These are phyloP conservation scores for Lepidostoma basale DNA, from an alignment of 1,140 invertebrate species.

Conservation along the genomic window DNA sequence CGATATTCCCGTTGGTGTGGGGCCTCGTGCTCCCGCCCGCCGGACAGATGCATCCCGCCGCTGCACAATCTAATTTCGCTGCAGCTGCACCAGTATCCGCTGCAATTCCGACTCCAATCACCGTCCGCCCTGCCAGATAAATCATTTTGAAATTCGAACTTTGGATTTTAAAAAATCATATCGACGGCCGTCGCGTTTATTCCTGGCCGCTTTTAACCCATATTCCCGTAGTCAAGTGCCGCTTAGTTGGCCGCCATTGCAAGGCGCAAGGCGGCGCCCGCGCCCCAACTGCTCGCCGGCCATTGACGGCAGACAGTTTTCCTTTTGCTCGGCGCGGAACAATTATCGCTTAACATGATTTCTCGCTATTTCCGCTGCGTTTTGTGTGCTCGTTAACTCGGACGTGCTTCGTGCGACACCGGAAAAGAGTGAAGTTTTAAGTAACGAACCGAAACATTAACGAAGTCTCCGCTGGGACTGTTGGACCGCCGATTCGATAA, in stretches of 20 bases:
- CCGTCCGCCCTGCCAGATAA: constrained; percentile 15
- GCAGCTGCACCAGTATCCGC: constrained; percentile 16
- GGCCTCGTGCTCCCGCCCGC: background rate
- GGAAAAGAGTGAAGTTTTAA: background rate
- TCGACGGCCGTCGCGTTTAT: constrained; percentile 34
- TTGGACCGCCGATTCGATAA: background rate
- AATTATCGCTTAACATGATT: constrained; percentile 14
- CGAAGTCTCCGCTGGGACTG: background rate
- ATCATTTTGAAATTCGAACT: constrained; percentile 35
- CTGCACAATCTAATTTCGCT: constrained; percentile 17
- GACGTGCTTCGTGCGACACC: constrained; percentile 1
- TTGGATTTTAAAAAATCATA: constrained; percentile 32
- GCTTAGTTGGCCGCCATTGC: constrained; percentile 10
- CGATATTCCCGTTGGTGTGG: too few species aligned
- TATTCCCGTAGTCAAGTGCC: constrained; percentile 22
- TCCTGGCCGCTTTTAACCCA: constrained; percentile 32
- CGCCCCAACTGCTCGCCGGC: constrained; percentile 6
- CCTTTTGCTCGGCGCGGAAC: constrained; percentile 16
- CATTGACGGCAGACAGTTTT: constrained; percentile 16
- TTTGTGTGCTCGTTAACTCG: background rate
- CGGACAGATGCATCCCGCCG: background rate
- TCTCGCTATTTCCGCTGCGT: constrained; percentile 4
- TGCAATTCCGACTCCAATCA: constrained; percentile 16
- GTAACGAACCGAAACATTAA: background rate
- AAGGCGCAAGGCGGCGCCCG: background rate